These are phyloP conservation scores for Smithornis capensis DNA, from an alignment of 2,113 vertebrate species.

Conservation along the genomic window DNA sequence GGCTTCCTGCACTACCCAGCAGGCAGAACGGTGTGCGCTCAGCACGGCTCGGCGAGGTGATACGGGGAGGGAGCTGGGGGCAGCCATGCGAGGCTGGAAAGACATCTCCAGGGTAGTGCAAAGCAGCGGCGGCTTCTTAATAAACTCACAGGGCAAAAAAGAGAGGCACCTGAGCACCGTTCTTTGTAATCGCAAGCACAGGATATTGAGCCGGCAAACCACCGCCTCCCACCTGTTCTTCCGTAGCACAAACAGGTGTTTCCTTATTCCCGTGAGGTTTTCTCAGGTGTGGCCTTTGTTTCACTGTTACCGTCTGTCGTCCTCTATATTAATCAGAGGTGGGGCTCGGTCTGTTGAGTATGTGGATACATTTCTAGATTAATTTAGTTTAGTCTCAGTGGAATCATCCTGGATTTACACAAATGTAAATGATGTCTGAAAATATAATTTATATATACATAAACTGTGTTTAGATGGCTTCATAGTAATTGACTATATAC, in stretches of 20 bases:
- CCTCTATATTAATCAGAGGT: not conserved
- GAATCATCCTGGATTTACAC: not conserved
- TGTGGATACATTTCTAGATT: not conserved
- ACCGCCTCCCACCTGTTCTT: slow-evolving; percentile 56
- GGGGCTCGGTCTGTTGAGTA: not conserved
- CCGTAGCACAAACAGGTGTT: slow-evolving; percentile 9
- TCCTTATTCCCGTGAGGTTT: slow-evolving; percentile 12
- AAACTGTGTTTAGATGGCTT: not conserved
- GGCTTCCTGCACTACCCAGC: not conserved
- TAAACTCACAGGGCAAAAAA: not conserved
- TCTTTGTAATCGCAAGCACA: not conserved
- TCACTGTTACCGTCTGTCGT: not conserved
- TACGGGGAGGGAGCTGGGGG: not conserved
- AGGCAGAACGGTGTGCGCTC: not conserved
- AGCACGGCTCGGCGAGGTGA: not conserved
- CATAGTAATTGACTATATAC: not conserved
- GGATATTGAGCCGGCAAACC: slow-evolving; percentile 28
- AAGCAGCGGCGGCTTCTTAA: not conserved
- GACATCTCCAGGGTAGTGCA: not conserved
- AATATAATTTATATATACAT: not conserved
- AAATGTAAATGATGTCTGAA: not conserved
- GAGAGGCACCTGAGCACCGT: not conserved
- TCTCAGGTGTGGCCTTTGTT: slow-evolving; percentile 41
- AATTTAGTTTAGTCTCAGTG: not conserved
- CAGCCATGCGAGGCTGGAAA: not conserved